Percentiles rank a stretch among this genome's conserved stretches.
Evolutionary conservation across 2,888 invertebrate species (phyloP).

Genomic region (Eurytoma adleriae): DNA sequence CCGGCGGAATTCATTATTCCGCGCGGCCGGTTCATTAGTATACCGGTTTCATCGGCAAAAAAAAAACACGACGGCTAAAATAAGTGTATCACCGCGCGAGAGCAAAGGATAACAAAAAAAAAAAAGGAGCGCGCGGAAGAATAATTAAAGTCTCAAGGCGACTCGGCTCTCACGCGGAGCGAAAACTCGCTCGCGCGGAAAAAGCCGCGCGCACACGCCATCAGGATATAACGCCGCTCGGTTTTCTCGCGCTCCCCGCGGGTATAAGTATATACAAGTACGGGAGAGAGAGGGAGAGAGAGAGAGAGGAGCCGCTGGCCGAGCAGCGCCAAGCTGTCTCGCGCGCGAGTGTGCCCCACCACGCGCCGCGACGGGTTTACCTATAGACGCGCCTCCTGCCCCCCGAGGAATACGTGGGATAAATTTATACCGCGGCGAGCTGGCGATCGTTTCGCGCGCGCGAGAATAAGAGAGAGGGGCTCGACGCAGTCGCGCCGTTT

Average conservation of each 20-base stretch:
- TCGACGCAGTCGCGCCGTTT: no score
- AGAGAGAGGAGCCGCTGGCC: not conserved
- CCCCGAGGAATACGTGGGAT: not conserved
- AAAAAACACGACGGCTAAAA: not conserved
- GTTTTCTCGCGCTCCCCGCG: not conserved
- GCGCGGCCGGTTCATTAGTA: not conserved
- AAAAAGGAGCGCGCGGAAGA: not conserved
- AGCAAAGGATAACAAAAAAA: not conserved
- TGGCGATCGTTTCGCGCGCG: not conserved
- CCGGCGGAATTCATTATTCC: no score
- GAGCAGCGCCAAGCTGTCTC: not conserved
- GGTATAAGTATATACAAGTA: not conserved
- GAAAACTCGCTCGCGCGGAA: not conserved
- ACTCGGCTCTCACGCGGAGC: no score
- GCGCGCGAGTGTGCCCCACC: not conserved
- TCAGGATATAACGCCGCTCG: not conserved
- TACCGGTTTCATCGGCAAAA: not conserved
- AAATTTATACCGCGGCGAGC: not conserved
- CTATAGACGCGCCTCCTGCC: not conserved
- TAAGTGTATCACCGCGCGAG: not conserved
- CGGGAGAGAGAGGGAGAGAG: slow-evolving; percentile 21
- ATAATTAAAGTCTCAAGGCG: slow-evolving; percentile 8
- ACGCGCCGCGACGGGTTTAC: not conserved
- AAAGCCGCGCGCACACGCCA: not conserved
- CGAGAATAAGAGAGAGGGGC: no score